Base-by-base conservation (phyloP, 2,888 invertebrate genomes). In the Epiblema foenella region DNA sequence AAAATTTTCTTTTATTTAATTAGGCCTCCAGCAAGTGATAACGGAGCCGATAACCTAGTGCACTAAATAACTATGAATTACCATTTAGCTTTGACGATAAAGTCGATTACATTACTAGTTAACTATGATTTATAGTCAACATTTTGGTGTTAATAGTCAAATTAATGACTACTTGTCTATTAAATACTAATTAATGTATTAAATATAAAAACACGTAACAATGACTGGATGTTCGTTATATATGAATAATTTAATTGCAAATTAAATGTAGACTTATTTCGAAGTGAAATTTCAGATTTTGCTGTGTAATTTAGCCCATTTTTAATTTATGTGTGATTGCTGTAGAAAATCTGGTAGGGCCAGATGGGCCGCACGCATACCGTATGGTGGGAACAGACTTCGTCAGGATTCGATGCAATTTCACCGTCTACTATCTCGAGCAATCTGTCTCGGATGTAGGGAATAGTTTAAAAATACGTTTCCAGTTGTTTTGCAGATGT, bases 241-340 rank as follows among this genome's bases (percentile, higher is more conserved):
- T 56, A 29, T 64, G 63, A 29, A 54, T 56, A 71, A 33, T 75
- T 75, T 69, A 74, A 84, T 82, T 83, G 70, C 77, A 76, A 85
- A 85, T 86, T 85, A 83, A 88, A 85, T 83, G 83, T 83, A 85
- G 83, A 83, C 90, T 90, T 90, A 89, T 89, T 90, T 85, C 86
- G 89, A 90, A 88, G 83, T 90, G 89, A 87, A 87, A 86, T 79
- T 73, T 58, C 66, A 77, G 76, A 59, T 81, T 74, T 78, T 73
- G 73, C 57, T 46, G 59, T 68, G 46, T 58, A 63, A 68, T 63
- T 62, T 57, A 12, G 62, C 46, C 24, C n/a, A 58, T 64, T 51
- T 42, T 52, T 68, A 42, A 63, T 64, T 64, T 37, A 42, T 49
- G 54, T 54, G 59, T 60, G 37, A 17, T 58, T 65, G 51, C n/a